Conservation (phyloP, 2,888 invertebrate species). For the Escarpia spicata region DNA sequence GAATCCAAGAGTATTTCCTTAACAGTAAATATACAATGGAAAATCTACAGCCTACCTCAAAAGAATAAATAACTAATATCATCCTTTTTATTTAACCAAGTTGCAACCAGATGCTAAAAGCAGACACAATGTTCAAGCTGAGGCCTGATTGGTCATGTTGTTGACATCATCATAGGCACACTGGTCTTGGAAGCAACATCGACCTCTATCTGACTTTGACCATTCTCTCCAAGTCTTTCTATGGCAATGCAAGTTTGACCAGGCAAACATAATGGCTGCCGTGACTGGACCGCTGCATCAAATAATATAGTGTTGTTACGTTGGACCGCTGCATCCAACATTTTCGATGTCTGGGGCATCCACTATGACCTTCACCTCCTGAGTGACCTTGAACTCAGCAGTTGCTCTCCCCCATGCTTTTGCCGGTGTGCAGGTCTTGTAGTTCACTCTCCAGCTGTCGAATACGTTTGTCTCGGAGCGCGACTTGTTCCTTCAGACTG, state of each 20-base stretch:
- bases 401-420: slow-evolving; percentile 31
- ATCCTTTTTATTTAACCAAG: slow-evolving; percentile 8
- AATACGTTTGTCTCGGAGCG: slow-evolving; percentile 81
- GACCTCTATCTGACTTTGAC: background rate
- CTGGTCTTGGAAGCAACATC: background rate
- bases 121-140: background rate
- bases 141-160: background rate
- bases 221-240: background rate
- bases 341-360: background rate
- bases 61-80: slow-evolving; percentile 16
- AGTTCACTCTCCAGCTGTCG: slow-evolving; percentile 81
- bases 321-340: slow-evolving; percentile 12
- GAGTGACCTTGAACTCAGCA: slow-evolving; percentile 25
- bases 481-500: slow-evolving; percentile 79
- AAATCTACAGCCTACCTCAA: slow-evolving; percentile 1
- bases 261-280: slow-evolving; percentile 4
- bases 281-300: slow-evolving; percentile 10
- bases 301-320: background rate
- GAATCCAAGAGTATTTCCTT: slow-evolving; percentile 4
- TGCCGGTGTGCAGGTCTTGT: background rate
- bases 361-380: background rate
- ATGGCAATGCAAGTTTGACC: background rate
- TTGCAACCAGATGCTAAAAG: slow-evolving; percentile 12
- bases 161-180: background rate
- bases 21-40: slow-evolving; percentile 5